Base-by-base conservation (phyloP, 2,888 invertebrate genomes). In the Rhyacophila evoluta region DNA sequence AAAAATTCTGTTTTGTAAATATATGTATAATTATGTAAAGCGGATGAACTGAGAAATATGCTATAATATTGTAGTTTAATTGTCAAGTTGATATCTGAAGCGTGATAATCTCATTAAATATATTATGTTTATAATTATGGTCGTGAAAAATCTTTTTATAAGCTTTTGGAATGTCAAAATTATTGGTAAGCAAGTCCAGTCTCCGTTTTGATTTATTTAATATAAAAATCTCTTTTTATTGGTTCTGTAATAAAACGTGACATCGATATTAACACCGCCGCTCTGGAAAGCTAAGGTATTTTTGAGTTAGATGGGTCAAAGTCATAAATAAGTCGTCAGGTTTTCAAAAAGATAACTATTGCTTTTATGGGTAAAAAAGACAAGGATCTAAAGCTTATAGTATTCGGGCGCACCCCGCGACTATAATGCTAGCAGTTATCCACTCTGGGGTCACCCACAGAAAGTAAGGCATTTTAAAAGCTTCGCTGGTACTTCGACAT, bases 331-430 rank as follows among this genome's bases (percentile, higher is more conserved):
- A 25, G 55, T 55, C 19, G 19, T 55, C 55, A 55, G 55, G 15
- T 55, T 55, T 55, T 55, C 55, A 19, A 55, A 33, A 55, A 55
- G 25, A 55, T 55, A 55, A 25, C 55, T 55, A 55, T 55, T 55
- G 55, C 55, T 55, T 55, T 55, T 55, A 55, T 55, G 55, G 55
- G 25, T 12, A 55, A 55, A 55, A 55, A 55, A 55, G 55, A 55
- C 55, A 55, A 55, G 55, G 55, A 19, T 55, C 5, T 15, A 55
- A 55, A 55, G 25, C 55, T 55, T 55, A 55, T 55, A 19, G 55
- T 19, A 2, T 19, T 19, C 2, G 55, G 55, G 55, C 55, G 19
- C 10, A 55, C 55, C 55, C 15, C 55, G 55, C 55, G 55, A 19
- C 12, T 19, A 55, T 55, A 55, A 55, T 8, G 19, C 25, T 1